Evolutionary conservation across 2,888 invertebrate species (phyloP), one percentile per base, ranked within the genome.

Genomic region (Oligia latruncula): DNA sequence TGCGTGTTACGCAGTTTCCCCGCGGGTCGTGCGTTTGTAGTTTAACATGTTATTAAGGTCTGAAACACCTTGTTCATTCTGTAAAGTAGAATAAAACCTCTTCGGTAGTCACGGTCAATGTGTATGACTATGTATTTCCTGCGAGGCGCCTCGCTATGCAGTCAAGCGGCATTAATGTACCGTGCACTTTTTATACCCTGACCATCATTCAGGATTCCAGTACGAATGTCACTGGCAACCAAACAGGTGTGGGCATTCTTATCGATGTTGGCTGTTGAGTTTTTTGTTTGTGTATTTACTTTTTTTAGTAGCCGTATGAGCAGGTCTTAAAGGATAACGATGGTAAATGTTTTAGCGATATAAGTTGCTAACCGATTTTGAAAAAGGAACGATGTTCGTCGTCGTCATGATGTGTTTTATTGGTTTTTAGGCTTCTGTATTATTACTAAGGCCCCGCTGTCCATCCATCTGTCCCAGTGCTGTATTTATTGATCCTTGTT

Each of bases 131-230:
- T 68, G 74, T 40, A 83, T 80, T 80, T 85, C 81, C 77, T 74
- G 81, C 71, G 75, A 67, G n/a, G 66, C 71, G 64, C 60, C 74
- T 70, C 71, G 80, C 82, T 73, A 87, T 82, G 85, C 78, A 13
- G 83, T 81, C 80, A 52, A 71, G 81, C 77, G 64, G 66, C 85
- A 88, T 90, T 84, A 65, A 78, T 74, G 11, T 64, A 60, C 49
- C 64, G 64, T 64, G 62, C 62, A 74, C 70, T 84, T 88, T 87
- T 88, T 83, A 76, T 77, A 43, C 71, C 77, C 70, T 60, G 40
- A 23, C n/a, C 77, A 71, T 81, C 84, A 87, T 88, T 89, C 84
- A 86, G 60, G 76, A 83, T 80, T 87, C 85, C 80, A 81, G 71
- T 77, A 81, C 66, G 76, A 60, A 80, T 82, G 77, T 79, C 68